Conservation (phyloP, 2,113 vertebrate genomes). For the Falco punctatus region DNA sequence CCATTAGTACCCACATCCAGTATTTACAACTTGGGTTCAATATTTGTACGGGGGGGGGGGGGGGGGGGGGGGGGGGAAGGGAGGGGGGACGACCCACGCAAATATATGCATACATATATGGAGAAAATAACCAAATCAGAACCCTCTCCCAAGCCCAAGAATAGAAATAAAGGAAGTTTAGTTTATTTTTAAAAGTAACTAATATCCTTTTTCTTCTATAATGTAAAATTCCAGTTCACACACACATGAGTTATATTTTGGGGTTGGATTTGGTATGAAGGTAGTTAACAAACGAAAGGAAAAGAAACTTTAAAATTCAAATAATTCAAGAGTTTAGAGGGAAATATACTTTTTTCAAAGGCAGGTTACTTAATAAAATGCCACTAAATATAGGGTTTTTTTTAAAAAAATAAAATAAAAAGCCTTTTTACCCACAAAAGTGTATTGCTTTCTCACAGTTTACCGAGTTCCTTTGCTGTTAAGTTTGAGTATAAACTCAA, state of each 20-base stretch:
- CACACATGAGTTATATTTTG: not conserved
- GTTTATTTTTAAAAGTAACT: slow-evolving; percentile 26
- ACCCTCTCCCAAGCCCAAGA: not conserved
- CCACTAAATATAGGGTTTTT: not conserved
- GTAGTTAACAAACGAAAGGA: not conserved
- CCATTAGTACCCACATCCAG: slow-evolving; percentile 41
- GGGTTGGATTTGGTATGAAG: not conserved
- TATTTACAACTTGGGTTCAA: not conserved
- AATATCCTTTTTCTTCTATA: not conserved
- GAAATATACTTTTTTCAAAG: not conserved
- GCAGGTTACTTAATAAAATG: not conserved
- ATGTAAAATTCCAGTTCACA: not conserved
- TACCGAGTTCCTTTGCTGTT: not conserved
- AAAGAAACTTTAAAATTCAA: not conserved
- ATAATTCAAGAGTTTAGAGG: not conserved
- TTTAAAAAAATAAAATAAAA: not conserved
- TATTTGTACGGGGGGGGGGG: not conserved
- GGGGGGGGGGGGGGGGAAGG: too few species aligned
- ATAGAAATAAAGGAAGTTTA: slow-evolving; percentile 39
- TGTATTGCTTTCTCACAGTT: not conserved
- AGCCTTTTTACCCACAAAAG: not conserved
- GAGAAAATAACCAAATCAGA: slow-evolving; percentile 10
- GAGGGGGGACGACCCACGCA: not conserved
- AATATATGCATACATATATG: not conserved
- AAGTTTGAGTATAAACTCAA: not conserved